phyloP scores from a whole-genome alignment of 2,888 invertebrate species.

The Xylophagus ater region DNA sequence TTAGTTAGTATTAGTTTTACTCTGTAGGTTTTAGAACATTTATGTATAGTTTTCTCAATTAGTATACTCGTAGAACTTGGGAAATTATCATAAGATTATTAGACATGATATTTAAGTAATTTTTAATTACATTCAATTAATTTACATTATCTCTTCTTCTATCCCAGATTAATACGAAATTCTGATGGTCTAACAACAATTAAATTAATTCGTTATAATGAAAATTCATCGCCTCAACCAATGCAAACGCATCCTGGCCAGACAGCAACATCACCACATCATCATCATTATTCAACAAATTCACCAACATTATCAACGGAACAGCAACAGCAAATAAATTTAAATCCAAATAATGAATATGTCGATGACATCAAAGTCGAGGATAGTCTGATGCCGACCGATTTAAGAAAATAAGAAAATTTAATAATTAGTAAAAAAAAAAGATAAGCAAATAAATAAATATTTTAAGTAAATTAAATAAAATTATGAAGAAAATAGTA shows the following conservation, averaged over 20 bases:
- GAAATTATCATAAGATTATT: too few relatives aligned
- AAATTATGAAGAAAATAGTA: too few relatives aligned
- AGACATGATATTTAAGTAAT: too few relatives aligned
- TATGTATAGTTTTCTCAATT: too few relatives aligned
- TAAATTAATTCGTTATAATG: slow-evolving; percentile 37
- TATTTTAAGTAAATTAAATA: too few relatives aligned
- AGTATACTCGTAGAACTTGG: too few relatives aligned
- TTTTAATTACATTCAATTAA: too few relatives aligned
- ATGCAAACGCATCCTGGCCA: too few relatives aligned
- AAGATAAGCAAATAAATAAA: too few relatives aligned
- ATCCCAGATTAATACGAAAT: slow-evolving; percentile 35
- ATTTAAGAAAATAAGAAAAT: slow-evolving; percentile 18
- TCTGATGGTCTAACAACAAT: slow-evolving; percentile 40
- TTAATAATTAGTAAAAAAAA: too few relatives aligned
- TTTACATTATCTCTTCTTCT: neutral
- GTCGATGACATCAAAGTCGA: slow-evolving; percentile 17
- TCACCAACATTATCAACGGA: slow-evolving; percentile 6
- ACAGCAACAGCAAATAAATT: slow-evolving; percentile 4
- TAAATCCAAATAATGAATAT: slow-evolving; percentile 11
- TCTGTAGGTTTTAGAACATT: too few relatives aligned
- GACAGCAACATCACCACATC: neutral
- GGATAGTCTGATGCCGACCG: slow-evolving; percentile 19
- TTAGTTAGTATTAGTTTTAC: too few relatives aligned
- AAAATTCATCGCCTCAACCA: slow-evolving; percentile 19
- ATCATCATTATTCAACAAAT: neutral